These are phyloP conservation scores for Azorinus chamasolen DNA, from an alignment of 2,888 invertebrate species.

Conservation along the genomic window DNA sequence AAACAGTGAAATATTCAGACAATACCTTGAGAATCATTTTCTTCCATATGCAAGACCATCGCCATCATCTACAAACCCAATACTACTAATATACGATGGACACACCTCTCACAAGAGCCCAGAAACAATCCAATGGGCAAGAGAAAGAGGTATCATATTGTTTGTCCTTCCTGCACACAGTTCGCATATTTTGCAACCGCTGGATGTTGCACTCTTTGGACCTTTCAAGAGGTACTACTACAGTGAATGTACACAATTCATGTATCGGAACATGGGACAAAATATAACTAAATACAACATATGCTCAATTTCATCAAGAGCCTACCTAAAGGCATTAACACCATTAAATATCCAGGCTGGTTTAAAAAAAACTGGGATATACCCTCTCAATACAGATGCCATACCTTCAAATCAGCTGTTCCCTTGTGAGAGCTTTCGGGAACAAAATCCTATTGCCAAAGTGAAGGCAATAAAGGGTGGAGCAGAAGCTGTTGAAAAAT, in stretches of 20 bases:
- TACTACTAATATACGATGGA: slow-evolving; percentile 24
- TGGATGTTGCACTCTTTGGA: slow-evolving; percentile 43
- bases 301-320: slow-evolving; percentile 23
- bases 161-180: slow-evolving; percentile 48
- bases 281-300: slow-evolving; percentile 37
- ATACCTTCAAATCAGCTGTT: neutral
- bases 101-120: slow-evolving; percentile 27
- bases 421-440: slow-evolving; percentile 20
- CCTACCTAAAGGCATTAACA: slow-evolving; percentile 24
- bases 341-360: slow-evolving; percentile 28
- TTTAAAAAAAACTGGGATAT: slow-evolving; percentile 32
- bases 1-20: slow-evolving; percentile 20
- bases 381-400: slow-evolving; percentile 6
- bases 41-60: slow-evolving; percentile 10
- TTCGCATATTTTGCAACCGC: slow-evolving; percentile 37
- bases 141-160: slow-evolving; percentile 8
- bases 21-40: slow-evolving; percentile 34
- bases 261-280: slow-evolving; percentile 30
- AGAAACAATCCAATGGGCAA: slow-evolving; percentile 34
- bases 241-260: slow-evolving; percentile 18
- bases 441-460: slow-evolving; percentile 11
- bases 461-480: slow-evolving; percentile 15
- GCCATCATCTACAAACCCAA: neutral
- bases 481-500: slow-evolving; percentile 10
- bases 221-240: slow-evolving; percentile 46